A percentile compares a stretch with the other conserved stretches of the same genome.
phyloP scores from a whole-genome alignment of 2,888 invertebrate species.

The Morpho achilles region DNA sequence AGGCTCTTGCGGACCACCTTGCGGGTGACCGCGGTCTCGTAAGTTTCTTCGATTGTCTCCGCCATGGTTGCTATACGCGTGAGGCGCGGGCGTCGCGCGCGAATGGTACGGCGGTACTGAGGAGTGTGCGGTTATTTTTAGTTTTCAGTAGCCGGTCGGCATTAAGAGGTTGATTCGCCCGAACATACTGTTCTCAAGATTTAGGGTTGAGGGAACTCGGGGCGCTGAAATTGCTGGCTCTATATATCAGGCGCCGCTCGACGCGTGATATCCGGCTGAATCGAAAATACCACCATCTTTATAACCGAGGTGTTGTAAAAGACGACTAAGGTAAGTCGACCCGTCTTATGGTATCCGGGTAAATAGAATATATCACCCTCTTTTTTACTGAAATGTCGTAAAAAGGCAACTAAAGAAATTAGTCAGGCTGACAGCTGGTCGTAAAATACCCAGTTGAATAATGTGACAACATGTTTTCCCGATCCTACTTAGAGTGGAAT shows the following conservation, averaged over 20 bases:
- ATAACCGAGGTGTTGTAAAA: no score
- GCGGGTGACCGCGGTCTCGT: conserved; percentile 84
- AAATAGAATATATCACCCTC: no score
- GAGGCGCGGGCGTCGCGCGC: conserved; percentile 73
- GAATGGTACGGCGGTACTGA: conserved; percentile 72
- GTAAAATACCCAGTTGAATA: no score
- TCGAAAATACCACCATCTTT: no score
- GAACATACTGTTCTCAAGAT: conserved; percentile 39
- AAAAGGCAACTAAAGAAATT: no score
- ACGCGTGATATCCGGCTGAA: not conserved
- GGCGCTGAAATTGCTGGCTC: conserved; percentile 20
- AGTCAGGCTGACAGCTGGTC: no score
- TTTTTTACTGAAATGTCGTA: no score
- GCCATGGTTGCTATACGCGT: conserved; percentile 78
- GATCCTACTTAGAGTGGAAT: no score
- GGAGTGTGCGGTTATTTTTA: conserved; percentile 69
- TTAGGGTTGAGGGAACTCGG: conserved; percentile 36
- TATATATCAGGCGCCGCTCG: not conserved
- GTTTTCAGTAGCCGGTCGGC: conserved; percentile 68
- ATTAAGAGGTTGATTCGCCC: conserved; percentile 34
- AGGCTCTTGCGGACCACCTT: conserved; percentile 84
- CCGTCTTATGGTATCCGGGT: no score
- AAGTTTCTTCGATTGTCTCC: conserved; percentile 85
- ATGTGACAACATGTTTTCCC: no score
- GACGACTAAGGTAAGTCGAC: no score